Base-by-base conservation (phyloP, 2,113 vertebrate genomes). In the Grammatotria lemairii region DNA sequence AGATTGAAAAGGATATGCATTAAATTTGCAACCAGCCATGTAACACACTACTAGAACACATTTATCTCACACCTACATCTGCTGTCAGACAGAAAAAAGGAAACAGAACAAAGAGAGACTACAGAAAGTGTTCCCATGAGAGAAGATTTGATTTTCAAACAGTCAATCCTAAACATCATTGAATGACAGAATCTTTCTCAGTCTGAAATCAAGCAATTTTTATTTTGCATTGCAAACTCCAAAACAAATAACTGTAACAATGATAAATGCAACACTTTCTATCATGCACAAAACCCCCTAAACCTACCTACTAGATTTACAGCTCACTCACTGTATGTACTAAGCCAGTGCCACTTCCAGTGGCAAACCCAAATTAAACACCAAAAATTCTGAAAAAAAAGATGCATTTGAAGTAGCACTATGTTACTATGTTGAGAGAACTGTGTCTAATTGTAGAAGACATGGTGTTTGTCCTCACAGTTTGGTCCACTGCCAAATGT, bases 381-480 rank as follows among this genome's bases (percentile, higher is more conserved):
- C 5, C 19, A 33, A 5, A 6, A 45, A 87, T 53, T 45, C 12
- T 26, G n/a, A 23, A 38, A 26, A 55, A 80, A 47, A 73, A 87
- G 84, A 45, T 13, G 10, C 55, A 19, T 53, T 65, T n/a, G 5
- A 10, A 75, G 53, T 21, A 81, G 57, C 80, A 31, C 40, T 42
- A 60, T 80, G 45, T 80, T 70, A 68, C 80, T 86, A 65, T 80
- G 55, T 38, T 88, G 70, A 91, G 55, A 90, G 80, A 89, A 86
- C 88, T 91, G 91, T 93, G 85, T 86, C 87, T 96, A 95, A 96
- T 95, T 94, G 92, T 94, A 93, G 87, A 89, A 93, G 95, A 96
- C 94, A 89, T 90, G 80, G 93, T 95, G 94, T 96, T 96, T 96
- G 95, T 96, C 94, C 91, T 95, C 92, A 94, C 88, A 84, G 94